These are phyloP conservation scores for Cepaea hortensis DNA, from an alignment of 2,888 invertebrate genomes.

Conservation along the genomic window DNA sequence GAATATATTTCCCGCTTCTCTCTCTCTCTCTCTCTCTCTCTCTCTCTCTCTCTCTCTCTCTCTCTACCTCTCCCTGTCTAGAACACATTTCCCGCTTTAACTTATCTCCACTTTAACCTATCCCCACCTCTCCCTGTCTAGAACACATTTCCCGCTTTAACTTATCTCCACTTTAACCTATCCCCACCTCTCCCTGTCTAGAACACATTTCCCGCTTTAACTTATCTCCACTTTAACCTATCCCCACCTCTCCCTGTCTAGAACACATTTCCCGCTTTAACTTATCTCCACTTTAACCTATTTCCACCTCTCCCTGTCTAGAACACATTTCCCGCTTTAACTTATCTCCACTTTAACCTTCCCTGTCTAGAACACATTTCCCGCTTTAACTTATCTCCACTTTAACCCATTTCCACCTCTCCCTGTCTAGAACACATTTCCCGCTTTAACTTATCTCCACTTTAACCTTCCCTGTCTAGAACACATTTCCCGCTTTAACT, in stretches of 20 bases:
- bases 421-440: conserved; percentile 1
- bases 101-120: not conserved
- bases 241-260: too few relatives aligned
- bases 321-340: too few relatives aligned
- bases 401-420: conserved; percentile 19
- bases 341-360: not conserved
- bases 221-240: too few relatives aligned
- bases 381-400: not conserved
- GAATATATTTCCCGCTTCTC: too few relatives aligned
- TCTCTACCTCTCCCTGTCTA: conserved; percentile 30
- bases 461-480: conserved; percentile 9
- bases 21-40: not conserved
- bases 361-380: too few relatives aligned
- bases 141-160: too few relatives aligned
- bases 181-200: conserved; percentile 10
- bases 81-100: too few relatives aligned
- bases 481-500: too few relatives aligned
- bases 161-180: too few relatives aligned
- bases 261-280: too few relatives aligned
- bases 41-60: not conserved
- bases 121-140: not conserved
- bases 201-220: too few relatives aligned
- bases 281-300: not conserved
- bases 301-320: too few relatives aligned
- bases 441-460: not conserved